Base-by-base conservation (phyloP, 2,113 vertebrate genomes). In the Accipiter cooperii region DNA sequence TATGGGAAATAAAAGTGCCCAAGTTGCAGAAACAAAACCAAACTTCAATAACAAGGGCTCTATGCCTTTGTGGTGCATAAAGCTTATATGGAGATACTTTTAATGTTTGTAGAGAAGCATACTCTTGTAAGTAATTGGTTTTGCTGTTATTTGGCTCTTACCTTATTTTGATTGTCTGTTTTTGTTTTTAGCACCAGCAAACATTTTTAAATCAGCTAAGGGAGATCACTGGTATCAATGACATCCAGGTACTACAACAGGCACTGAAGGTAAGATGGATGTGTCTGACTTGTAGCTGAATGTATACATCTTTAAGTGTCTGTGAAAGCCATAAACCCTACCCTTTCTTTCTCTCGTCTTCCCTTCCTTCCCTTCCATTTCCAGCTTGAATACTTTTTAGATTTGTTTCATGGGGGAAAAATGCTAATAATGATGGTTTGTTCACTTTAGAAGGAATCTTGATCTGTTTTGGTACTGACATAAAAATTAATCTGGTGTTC, bases 201-300 rank as follows among this genome's bases (percentile, higher is more conserved):
- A 99, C 99, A 1, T 98, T 99, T 98, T 97, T 99, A 97, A 99
- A 99, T 98, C 99, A 99, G 95, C 97, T 99, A 95, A 98, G 99
- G 95, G 99, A 99, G 97, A 99, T 99, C 92, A 99, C 99, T 2
- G 99, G 99, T 89, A 99, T 99, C 96, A 99, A 99, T 97, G 99
- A 99, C 71, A 95, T 99, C 87, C 99, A 99, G 97, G 98, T 99
- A 84, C 98, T 99, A 33, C 99, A 99, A 82, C 99, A 99, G 97
- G 99, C 99, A 49, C 97, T 99, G 92, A 99, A 99, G 99, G 99
- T 99, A 98, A 92, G 93, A 94, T 60, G 78, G 14, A 38, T 46
- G 58, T 73, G 33, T 79, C 55, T 29, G 44, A 74, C 29, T 61
- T 86, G 17, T 9, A 61, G 25, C 46, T 84, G 19, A 51, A 47